Evolutionary conservation across 2,113 vertebrate species (phyloP).

Genomic region (Pogonocichla stellata): DNA sequence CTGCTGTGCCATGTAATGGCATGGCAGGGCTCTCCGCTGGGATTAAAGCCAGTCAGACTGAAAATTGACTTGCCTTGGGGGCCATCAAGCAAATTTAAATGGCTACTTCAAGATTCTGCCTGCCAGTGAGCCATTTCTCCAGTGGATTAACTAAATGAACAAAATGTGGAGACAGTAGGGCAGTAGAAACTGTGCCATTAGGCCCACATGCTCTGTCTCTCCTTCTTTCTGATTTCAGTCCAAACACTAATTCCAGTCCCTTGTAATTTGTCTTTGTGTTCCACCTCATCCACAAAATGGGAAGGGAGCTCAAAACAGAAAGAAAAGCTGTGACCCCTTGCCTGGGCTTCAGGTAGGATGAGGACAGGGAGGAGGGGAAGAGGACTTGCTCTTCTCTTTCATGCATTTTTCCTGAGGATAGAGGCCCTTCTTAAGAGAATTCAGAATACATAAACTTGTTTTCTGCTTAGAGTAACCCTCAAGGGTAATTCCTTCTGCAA

Average conservation of each 20-base stretch:
- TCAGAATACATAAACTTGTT: background rate
- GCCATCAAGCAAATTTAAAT: conserved; percentile 47
- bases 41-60: conserved; percentile 59
- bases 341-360: background rate
- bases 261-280: background rate
- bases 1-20: conserved; percentile 41
- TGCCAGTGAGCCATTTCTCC: conserved; percentile 39
- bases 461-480: background rate
- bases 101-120: conserved; percentile 37
- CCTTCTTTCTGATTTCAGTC: background rate
- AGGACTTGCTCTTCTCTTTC: background rate
- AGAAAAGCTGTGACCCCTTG: background rate
- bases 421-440: background rate
- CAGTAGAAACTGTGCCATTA: background rate
- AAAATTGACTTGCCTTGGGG: conserved; percentile 62
- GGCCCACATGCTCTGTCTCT: background rate
- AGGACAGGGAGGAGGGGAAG: background rate
- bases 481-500: background rate
- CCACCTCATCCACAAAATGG: background rate
- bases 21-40: background rate
- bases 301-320: background rate
- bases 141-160: background rate
- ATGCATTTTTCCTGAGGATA: background rate
- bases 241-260: background rate
- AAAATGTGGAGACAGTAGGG: background rate